Evolutionary conservation across 2,888 invertebrate genomes (phyloP), one percentile per base, ranked within the genome.

Genomic region (Cantharis lateralis): DNA sequence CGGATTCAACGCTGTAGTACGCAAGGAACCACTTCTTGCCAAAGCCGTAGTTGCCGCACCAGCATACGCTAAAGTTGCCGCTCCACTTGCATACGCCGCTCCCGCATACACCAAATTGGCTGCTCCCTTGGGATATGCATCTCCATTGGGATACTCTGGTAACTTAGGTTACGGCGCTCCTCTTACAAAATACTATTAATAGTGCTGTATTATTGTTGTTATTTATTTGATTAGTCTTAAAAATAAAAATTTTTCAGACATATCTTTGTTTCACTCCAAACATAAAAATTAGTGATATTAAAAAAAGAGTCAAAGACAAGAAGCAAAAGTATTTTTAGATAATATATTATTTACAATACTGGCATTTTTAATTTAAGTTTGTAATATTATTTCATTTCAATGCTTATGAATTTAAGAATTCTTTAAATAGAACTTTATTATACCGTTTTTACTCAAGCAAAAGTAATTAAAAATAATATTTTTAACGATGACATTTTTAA

Each of bases 1-100:
- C 81, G 92, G 92, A 1, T 92, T 92, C 88, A 92, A 92, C 86
- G 92, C 92, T 10, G 90, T 92, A 68, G 92, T 93, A 0, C 91
- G 91, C 87, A 91, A 90, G 82, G 92, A 91, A 81, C 91, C 92
- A 1, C 81, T 88, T 0, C 89, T 89, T 0, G 82, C 84, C n/a
- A 83, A 84, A 80, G 87, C 88, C 0, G 90, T 89, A 81, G 89
- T 89, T 0, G 88, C 88, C 0, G 89, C 84, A 13, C 83, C 85
- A 24, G 81, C 82, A 18, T 82, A 82, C 69, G 24, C 16, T n/a
- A 83, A 84, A 80, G 88, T 88, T 15, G 73, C 73, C 9, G 61
- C 73, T 7, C 62, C 68, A 15, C 63, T 63, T 63, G 16, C 63
- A 63, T 63, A 64, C 10, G 64, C 73, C 70, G 81, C 82, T 62